Percentiles rank a stretch among this genome's conserved stretches.
Conservation (phyloP, 2,888 invertebrate species). For the Orchestes rusci region DNA sequence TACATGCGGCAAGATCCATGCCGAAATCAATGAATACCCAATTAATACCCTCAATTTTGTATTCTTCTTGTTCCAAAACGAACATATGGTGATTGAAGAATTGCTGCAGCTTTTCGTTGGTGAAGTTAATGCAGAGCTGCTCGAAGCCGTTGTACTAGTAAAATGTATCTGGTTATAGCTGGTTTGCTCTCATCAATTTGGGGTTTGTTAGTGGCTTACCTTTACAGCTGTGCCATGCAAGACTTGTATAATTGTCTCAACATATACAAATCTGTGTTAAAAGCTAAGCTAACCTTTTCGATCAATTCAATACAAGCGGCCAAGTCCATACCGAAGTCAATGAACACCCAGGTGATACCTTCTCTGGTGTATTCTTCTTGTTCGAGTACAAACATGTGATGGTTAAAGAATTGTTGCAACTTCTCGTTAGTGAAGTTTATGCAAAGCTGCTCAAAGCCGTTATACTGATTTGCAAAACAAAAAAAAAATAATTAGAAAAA, state of each 20-base stretch:
- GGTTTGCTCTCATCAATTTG: not conserved
- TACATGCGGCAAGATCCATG: constrained; percentile 92
- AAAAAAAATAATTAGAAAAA: too few relatives aligned
- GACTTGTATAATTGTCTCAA: too few relatives aligned
- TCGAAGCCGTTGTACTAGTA: constrained; percentile 88
- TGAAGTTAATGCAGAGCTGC: constrained; percentile 97
- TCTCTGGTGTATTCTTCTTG: constrained; percentile 98
- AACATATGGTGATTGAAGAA: constrained; percentile 99
- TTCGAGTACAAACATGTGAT: constrained; percentile 99
- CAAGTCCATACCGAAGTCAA: constrained; percentile 99
- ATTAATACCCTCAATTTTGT: constrained; percentile 88
- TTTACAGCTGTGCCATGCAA: not conserved
- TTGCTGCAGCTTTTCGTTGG: constrained; percentile 95
- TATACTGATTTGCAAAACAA: constrained; percentile 57
- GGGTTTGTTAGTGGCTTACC: not conserved
- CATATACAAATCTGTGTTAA: too few relatives aligned
- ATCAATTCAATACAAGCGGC: constrained; percentile 97
- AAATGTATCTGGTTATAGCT: constrained; percentile 1
- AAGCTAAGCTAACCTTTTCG: constrained; percentile 69
- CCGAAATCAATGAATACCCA: constrained; percentile 98
- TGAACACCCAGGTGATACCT: constrained; percentile 97
- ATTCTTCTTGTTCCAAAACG: constrained; percentile 95
- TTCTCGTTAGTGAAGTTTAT: constrained; percentile 99
- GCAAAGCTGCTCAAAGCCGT: constrained; percentile 99
- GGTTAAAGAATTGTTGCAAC: constrained; percentile 99